Percentiles rank a stretch among this genome's conserved stretches.
Evolutionary conservation across 2,888 invertebrate species (phyloP).

Genomic region (Parascotia fuliginaria): DNA sequence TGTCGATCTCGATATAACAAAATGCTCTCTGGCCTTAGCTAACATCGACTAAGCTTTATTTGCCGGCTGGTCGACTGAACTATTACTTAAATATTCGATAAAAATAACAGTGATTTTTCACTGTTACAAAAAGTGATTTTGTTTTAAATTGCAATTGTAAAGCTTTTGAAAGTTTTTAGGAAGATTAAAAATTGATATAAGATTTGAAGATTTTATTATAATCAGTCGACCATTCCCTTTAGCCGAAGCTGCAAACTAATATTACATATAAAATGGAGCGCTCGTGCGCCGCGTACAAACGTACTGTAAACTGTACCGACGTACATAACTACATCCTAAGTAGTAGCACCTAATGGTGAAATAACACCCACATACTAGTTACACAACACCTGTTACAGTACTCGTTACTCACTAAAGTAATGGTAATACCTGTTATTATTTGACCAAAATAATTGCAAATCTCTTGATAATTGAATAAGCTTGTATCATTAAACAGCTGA

Average conservation of each 20-base stretch:
- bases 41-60: slow-evolving; percentile 63
- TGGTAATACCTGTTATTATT: slow-evolving; percentile 1
- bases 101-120: not conserved
- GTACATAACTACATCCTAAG: slow-evolving; percentile 62
- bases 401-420: slow-evolving; percentile 11
- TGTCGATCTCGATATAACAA: slow-evolving; percentile 9
- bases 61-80: slow-evolving; percentile 31
- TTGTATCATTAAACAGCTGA: slow-evolving; percentile 7
- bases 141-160: not conserved
- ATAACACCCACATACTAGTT: slow-evolving; percentile 49
- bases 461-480: slow-evolving; percentile 1
- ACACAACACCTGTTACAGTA: slow-evolving; percentile 50
- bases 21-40: slow-evolving; percentile 70
- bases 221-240: slow-evolving; percentile 28
- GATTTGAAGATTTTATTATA: no score
- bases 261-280: slow-evolving; percentile 39
- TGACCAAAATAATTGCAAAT: not conserved
- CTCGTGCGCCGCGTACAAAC: slow-evolving; percentile 28
- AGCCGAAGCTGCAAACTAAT: slow-evolving; percentile 54
- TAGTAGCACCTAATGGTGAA: slow-evolving; percentile 81
- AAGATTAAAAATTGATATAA: no score
- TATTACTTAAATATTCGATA: no score
- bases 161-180: no score
- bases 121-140: not conserved
- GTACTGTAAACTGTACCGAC: slow-evolving; percentile 15